phyloP scores from a whole-genome alignment of 2,888 invertebrate genomes.

The Fragum fragum region DNA sequence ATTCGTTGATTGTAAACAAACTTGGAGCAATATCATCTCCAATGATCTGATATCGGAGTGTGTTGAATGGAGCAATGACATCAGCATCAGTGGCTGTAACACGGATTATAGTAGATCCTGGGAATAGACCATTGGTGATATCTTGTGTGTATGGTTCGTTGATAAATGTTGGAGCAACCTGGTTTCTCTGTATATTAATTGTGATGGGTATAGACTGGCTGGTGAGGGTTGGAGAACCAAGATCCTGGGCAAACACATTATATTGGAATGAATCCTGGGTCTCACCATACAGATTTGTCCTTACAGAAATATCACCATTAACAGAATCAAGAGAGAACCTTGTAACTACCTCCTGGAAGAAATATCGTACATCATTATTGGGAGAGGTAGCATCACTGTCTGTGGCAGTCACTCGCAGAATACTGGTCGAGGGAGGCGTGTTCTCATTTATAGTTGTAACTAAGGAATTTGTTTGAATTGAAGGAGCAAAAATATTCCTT shows the following conservation, averaged over 20 bases:
- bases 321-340: conserved; percentile 66
- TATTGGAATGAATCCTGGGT: conserved; percentile 63
- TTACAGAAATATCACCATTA: conserved; percentile 70
- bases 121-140: conserved; percentile 63
- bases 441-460: conserved; percentile 74
- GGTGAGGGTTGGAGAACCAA: conserved; percentile 52
- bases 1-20: conserved; percentile 76
- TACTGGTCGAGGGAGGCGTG: conserved; percentile 70
- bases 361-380: conserved; percentile 71
- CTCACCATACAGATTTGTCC: conserved; percentile 68
- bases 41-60: conserved; percentile 78
- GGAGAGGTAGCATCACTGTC: conserved; percentile 77
- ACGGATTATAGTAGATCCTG: conserved; percentile 62
- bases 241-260: conserved; percentile 69
- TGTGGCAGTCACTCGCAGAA: conserved; percentile 74
- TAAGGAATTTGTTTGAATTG: conserved; percentile 37
- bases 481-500: conserved; percentile 79
- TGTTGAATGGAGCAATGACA: conserved; percentile 73
- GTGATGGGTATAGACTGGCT: conserved; percentile 69
- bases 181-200: conserved; percentile 76
- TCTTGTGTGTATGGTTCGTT: conserved; percentile 68
- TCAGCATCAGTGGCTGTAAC: conserved; percentile 74
- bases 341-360: conserved; percentile 60
- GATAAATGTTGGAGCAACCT: conserved; percentile 77
- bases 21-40: conserved; percentile 79